Percentiles rank a stretch among this genome's conserved stretches.
These are phyloP conservation scores for Halcyon smyrnensis DNA, from an alignment of 2,797 vertebrate species.

Conservation along the genomic window DNA sequence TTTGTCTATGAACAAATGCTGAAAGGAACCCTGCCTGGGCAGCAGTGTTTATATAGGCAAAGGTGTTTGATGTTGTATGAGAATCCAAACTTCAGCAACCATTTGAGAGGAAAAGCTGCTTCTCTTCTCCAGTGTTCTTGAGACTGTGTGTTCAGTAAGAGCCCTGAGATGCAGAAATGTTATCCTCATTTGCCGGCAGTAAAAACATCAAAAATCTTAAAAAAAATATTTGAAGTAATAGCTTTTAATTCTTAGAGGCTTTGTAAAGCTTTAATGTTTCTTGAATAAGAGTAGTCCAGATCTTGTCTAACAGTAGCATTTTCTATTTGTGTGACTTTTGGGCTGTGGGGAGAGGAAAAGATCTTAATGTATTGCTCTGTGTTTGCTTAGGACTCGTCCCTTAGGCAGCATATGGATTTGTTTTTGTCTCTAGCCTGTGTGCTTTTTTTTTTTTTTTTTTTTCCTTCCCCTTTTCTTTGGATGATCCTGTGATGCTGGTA, in stretches of 20 bases:
- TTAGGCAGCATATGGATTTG: conserved; percentile 57
- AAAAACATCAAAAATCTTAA: background rate
- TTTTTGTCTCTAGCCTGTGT: background rate
- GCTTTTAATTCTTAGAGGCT: background rate
- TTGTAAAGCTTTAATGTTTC: background rate
- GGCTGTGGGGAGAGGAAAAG: background rate
- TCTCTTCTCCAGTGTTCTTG: fast-evolving
- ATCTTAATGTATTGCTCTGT: background rate
- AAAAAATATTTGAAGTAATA: background rate
- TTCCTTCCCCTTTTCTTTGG: background rate
- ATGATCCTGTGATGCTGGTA: background rate
- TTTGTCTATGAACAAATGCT: background rate
- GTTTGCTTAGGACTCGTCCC: conserved; percentile 47
- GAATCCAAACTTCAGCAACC: background rate
- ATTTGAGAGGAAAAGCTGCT: background rate
- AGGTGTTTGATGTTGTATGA: background rate
- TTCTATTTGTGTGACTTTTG: background rate
- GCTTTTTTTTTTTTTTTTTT: background rate
- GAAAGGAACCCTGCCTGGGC: background rate
- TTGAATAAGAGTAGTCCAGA: background rate
- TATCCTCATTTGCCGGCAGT: background rate
- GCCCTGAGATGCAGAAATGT: background rate
- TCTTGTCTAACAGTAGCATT: background rate
- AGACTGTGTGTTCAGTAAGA: background rate
- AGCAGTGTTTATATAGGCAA: background rate